Evolutionary conservation across 2,797 vertebrate genomes (phyloP).

Genomic region (Artibeus jamaicensis): DNA sequence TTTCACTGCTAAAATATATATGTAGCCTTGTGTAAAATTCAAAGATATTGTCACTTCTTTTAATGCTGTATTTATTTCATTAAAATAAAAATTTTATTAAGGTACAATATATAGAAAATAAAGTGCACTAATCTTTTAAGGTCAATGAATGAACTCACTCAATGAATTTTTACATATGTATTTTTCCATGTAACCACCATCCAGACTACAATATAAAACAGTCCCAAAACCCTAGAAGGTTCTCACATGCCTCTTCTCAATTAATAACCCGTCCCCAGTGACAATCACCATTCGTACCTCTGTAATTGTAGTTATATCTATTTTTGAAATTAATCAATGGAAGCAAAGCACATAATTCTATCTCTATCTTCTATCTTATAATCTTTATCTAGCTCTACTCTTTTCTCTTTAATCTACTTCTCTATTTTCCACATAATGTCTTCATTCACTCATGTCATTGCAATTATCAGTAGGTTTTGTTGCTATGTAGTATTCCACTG

Average conservation of each 20-base stretch:
- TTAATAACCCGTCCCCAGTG: not conserved
- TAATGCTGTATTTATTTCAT: not conserved
- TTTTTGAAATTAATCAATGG: not conserved
- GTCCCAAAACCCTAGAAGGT: not conserved
- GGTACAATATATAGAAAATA: not conserved
- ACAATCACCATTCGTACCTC: not conserved
- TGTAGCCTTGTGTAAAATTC: not conserved
- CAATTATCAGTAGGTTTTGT: not conserved
- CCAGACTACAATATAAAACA: constrained; percentile 6
- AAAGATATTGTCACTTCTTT: not conserved
- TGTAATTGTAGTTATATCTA: not conserved
- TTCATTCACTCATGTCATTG: not conserved
- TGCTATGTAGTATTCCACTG: not conserved
- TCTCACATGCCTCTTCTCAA: not conserved
- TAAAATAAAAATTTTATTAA: constrained; percentile 25
- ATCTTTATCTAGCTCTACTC: not conserved
- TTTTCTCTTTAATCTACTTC: not conserved
- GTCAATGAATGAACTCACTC: not conserved
- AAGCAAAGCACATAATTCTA: not conserved
- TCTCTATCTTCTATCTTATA: not conserved
- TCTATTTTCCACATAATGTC: not conserved
- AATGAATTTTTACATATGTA: not conserved
- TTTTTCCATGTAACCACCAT: not conserved
- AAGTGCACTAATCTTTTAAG: not conserved
- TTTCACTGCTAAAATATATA: constrained; percentile 63